These are phyloP conservation scores for Sceliomorpha sp. DNA, from an alignment of 2,888 invertebrate species.

Conservation along the genomic window DNA sequence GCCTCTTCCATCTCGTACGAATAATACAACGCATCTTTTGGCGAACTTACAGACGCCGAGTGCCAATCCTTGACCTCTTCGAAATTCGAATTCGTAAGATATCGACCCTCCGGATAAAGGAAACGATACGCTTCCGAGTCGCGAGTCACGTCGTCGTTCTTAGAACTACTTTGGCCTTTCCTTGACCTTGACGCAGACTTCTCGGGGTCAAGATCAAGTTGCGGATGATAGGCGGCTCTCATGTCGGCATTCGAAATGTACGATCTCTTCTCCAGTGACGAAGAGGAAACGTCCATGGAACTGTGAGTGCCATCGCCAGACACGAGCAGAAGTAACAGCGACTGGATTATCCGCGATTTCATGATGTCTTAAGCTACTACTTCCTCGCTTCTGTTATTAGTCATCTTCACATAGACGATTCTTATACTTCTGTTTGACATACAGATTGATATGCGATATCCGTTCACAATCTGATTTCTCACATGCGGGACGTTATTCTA, in stretches of 20 bases:
- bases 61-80: slow-evolving; percentile 25
- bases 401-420: slow-evolving; percentile 15
- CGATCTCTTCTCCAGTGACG: too few relatives aligned
- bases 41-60: slow-evolving; percentile 15
- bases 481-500: too few relatives aligned
- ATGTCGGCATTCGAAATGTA: too few relatives aligned
- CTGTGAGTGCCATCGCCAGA: slow-evolving; percentile 29
- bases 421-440: background rate
- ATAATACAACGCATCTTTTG: slow-evolving; percentile 39
- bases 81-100: slow-evolving; percentile 11
- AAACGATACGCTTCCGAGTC: slow-evolving; percentile 1
- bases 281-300: slow-evolving; percentile 23
- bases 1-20: slow-evolving; percentile 31
- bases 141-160: slow-evolving; percentile 7
- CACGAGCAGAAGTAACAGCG: slow-evolving; percentile 42
- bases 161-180: slow-evolving; percentile 27
- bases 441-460: background rate
- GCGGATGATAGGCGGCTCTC: too few relatives aligned
- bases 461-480: too few relatives aligned
- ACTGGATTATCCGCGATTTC: slow-evolving; percentile 20
- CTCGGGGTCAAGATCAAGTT: too few relatives aligned
- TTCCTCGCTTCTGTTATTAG: slow-evolving; percentile 10
- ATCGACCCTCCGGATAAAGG: slow-evolving; percentile 20
- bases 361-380: slow-evolving; percentile 31
- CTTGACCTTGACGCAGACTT: too few relatives aligned